phyloP scores from a whole-genome alignment of 2,888 invertebrate genomes.

The Dasysyrphus tricinctus region DNA sequence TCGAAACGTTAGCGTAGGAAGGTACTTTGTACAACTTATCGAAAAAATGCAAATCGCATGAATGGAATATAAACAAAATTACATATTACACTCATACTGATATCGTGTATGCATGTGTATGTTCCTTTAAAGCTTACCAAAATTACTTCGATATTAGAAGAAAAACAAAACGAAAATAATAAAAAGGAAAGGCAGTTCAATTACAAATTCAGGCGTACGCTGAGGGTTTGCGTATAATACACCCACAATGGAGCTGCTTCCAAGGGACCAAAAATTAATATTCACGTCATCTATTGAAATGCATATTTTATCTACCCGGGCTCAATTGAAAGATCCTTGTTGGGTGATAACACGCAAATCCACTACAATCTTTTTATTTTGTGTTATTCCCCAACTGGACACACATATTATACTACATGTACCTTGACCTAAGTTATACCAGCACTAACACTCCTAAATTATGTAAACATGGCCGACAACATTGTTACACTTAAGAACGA shows the following conservation, averaged over 20 bases:
- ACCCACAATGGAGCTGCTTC: not conserved
- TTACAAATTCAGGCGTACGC: slow-evolving; percentile 32
- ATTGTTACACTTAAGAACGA: slow-evolving; percentile 54
- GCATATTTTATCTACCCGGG: slow-evolving; percentile 45
- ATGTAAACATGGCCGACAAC: slow-evolving; percentile 63
- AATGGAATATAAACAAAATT: too few relatives aligned
- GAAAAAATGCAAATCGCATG: too few relatives aligned
- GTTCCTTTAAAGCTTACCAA: not conserved
- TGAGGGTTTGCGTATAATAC: not conserved
- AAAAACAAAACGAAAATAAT: not conserved
- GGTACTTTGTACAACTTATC: too few relatives aligned
- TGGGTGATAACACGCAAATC: slow-evolving; percentile 54
- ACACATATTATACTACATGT: not conserved
- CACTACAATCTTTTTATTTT: slow-evolving; percentile 42
- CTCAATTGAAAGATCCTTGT: slow-evolving; percentile 66
- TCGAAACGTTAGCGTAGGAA: too few relatives aligned
- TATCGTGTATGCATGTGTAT: not conserved
- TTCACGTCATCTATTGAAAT: slow-evolving; percentile 35
- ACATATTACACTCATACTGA: too few relatives aligned
- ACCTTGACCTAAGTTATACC: not conserved
- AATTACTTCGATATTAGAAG: not conserved
- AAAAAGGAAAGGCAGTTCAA: not conserved
- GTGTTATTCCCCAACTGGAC: slow-evolving; percentile 40
- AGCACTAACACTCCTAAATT: slow-evolving; percentile 42
- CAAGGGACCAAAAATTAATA: slow-evolving; percentile 55